Percentiles rank a stretch among this genome's conserved stretches.
phyloP scores from a whole-genome alignment of 2,888 invertebrate genomes.

The Antheraea yamamai region DNA sequence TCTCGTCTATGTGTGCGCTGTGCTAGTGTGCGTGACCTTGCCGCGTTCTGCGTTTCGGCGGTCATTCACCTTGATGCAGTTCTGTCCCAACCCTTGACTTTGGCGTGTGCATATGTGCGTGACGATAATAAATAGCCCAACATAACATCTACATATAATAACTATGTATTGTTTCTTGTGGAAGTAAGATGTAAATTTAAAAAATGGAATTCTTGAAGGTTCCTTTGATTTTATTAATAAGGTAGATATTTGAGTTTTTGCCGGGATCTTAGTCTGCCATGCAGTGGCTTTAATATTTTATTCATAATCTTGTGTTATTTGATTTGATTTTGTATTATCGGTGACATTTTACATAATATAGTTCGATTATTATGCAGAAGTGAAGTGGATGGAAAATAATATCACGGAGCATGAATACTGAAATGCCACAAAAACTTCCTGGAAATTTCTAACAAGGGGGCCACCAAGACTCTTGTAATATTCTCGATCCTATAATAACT shows the following conservation, averaged over 20 bases:
- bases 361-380: too few relatives aligned
- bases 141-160: neutral
- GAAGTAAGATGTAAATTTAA: constrained; percentile 14
- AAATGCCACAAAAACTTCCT: too few relatives aligned
- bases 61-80: constrained; percentile 73
- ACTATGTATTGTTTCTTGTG: constrained; percentile 11
- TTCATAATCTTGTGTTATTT: too few relatives aligned
- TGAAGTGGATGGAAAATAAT: too few relatives aligned
- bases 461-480: too few relatives aligned
- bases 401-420: too few relatives aligned
- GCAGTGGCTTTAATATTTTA: too few relatives aligned
- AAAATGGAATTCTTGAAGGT: constrained; percentile 6
- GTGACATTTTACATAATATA: too few relatives aligned
- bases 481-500: too few relatives aligned
- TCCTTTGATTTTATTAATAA: neutral
- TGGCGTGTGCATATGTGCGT: constrained; percentile 38
- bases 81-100: constrained; percentile 72
- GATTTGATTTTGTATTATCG: too few relatives aligned
- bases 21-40: constrained; percentile 78
- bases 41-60: constrained; percentile 73
- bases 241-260: neutral
- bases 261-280: too few relatives aligned
- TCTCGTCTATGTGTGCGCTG: constrained; percentile 59
- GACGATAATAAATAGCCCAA: constrained; percentile 8
- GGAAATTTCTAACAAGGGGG: too few relatives aligned